Evolutionary conservation across 92 coral and sea anemone species (phyloP).

Genomic region (Bergia sp.): DNA sequence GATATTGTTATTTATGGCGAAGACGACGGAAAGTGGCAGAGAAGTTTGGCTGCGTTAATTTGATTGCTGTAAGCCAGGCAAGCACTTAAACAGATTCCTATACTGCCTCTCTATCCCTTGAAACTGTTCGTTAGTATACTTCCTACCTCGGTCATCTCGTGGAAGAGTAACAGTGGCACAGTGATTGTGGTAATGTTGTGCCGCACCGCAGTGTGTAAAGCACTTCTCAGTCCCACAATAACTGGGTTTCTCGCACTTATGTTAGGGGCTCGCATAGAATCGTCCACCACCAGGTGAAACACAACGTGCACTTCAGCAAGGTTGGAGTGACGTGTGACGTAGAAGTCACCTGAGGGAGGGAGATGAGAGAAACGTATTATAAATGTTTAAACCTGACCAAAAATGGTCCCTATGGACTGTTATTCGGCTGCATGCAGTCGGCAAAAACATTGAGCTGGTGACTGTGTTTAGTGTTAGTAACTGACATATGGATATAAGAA

Average conservation of each 20-base stretch:
- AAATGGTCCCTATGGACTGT: too few species aligned
- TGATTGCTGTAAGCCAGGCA: too few species aligned
- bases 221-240: conserved; percentile 85
- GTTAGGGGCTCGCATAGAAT: conserved; percentile 77
- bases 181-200: conserved; percentile 90
- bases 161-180: conserved; percentile 84
- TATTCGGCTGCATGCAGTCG: too few species aligned
- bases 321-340: conserved; percentile 94
- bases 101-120: neutral
- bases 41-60: too few species aligned
- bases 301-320: conserved; percentile 94
- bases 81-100: neutral
- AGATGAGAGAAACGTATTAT: too few species aligned
- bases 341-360: conserved; percentile 78
- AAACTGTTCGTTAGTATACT: neutral
- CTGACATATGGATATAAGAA: too few species aligned
- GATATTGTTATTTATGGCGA: too few species aligned
- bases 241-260: conserved; percentile 90
- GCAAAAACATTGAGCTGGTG: too few species aligned
- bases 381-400: neutral
- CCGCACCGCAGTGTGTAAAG: conserved; percentile 92
- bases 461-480: too few species aligned
- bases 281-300: conserved; percentile 92
- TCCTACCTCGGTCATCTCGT: conserved; percentile 96
- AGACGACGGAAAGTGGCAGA: too few species aligned